Conservation (phyloP, 2,113 vertebrate genomes). For the Cebidichthys violaceus region DNA sequence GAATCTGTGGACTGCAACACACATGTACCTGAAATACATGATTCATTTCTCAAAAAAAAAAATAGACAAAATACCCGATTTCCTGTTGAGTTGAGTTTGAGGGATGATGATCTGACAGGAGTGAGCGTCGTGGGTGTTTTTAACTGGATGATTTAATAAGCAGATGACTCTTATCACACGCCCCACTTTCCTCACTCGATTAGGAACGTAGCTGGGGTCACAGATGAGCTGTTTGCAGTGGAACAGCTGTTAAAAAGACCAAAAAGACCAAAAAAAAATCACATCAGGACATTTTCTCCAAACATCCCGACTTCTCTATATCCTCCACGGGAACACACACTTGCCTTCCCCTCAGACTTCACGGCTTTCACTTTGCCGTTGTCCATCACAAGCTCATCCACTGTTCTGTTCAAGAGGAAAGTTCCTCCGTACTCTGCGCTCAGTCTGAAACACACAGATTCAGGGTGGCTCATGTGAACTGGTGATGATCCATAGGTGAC, state of each 20-base stretch:
- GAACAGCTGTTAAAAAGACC: conserved; percentile 83
- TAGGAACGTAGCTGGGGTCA: conserved; percentile 91
- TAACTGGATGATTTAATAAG: conserved; percentile 94
- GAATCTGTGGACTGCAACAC: not conserved
- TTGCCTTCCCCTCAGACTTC: conserved; percentile 93
- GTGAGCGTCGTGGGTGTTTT: conserved; percentile 92
- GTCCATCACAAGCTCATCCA: conserved; percentile 93
- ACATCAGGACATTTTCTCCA: not conserved
- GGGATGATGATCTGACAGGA: conserved; percentile 98
- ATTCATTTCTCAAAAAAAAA: not conserved
- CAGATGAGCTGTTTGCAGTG: conserved; percentile 97
- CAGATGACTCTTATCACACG: conserved; percentile 93
- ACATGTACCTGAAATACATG: not conserved
- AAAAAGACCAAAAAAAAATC: too few relatives aligned
- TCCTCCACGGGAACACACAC: not conserved
- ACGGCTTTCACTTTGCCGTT: conserved; percentile 91
- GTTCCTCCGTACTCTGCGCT: conserved; percentile 93
- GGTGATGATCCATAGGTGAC: too few relatives aligned
- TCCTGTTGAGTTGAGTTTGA: conserved; percentile 92
- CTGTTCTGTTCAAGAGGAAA: conserved; percentile 92
- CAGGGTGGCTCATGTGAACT: not conserved
- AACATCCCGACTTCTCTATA: not conserved
- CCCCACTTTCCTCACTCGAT: conserved; percentile 90
- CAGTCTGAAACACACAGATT: conserved; percentile 82
- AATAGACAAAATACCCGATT: conserved; percentile 85